These are phyloP conservation scores for Aradus depressus DNA, from an alignment of 2,888 invertebrate species.

Conservation along the genomic window DNA sequence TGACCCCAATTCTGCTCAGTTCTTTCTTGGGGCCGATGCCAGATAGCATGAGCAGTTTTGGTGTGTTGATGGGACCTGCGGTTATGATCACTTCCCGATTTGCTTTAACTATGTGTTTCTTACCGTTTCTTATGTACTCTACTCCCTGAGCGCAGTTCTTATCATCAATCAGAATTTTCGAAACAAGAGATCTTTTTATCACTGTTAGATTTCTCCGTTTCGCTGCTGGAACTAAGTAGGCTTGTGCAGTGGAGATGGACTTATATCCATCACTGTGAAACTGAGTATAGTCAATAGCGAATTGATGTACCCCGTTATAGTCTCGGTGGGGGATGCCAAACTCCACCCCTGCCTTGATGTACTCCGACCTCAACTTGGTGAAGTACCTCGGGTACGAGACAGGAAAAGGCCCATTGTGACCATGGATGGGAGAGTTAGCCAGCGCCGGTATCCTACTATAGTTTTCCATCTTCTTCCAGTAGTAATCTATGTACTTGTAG, in stretches of 20 bases:
- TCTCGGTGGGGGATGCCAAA: constrained; percentile 35
- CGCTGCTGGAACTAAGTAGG: constrained; percentile 36
- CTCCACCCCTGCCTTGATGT: constrained; percentile 35
- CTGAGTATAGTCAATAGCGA: constrained; percentile 37
- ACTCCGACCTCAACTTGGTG: constrained; percentile 35
- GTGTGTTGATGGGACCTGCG: constrained; percentile 46
- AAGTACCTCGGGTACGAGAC: constrained; percentile 36
- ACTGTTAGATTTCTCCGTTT: constrained; percentile 37
- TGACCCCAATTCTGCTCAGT: constrained; percentile 32
- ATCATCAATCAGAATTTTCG: constrained; percentile 9
- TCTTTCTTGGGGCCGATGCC: constrained; percentile 39
- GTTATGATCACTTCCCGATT: constrained; percentile 42
- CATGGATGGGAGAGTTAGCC: constrained; percentile 27
- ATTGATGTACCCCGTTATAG: constrained; percentile 36
- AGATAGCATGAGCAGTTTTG: constrained; percentile 47
- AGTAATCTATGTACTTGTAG: constrained; percentile 31
- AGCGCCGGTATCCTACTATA: constrained; percentile 24
- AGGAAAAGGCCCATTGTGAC: constrained; percentile 35
- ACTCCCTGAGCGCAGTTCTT: constrained; percentile 43
- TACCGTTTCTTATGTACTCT: constrained; percentile 56
- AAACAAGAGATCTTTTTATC: constrained; percentile 31
- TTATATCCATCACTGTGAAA: constrained; percentile 29
- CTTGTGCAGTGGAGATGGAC: constrained; percentile 36
- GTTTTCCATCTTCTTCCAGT: constrained; percentile 32
- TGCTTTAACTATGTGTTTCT: constrained; percentile 35